Evolutionary conservation across 2,888 invertebrate genomes (phyloP).

Genomic region (Hyposoter dolosus): DNA sequence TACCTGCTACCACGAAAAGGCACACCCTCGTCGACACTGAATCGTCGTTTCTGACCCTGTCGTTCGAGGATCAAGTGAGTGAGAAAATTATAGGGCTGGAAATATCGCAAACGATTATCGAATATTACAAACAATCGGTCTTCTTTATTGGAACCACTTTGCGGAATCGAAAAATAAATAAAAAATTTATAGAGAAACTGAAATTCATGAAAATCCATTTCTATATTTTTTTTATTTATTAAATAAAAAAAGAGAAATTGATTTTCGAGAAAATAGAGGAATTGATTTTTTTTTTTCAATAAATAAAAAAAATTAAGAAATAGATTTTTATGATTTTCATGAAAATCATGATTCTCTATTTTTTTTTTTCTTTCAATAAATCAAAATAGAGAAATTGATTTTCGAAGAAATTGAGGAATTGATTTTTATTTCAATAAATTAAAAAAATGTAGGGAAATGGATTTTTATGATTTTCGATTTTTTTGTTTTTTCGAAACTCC

Average conservation of each 20-base stretch:
- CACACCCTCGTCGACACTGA: conserved; percentile 5
- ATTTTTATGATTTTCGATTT: background rate
- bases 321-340: no score
- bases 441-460: background rate
- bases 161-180: background rate
- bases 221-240: no score
- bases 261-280: no score
- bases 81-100: background rate
- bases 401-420: no score
- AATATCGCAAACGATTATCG: background rate
- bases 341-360: no score
- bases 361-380: no score
- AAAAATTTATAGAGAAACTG: background rate
- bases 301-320: no score
- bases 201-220: no score
- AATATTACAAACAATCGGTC: background rate
- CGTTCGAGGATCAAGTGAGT: background rate
- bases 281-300: no score
- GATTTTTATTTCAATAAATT: no score
- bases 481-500: background rate
- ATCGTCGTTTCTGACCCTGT: background rate
- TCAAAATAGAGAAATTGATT: no score
- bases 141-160: background rate
- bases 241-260: no score
- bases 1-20: conserved; percentile 4